Evolutionary conservation across 2,888 invertebrate genomes (phyloP), one percentile per base, ranked within the genome.

Genomic region (Orthosia incerta): DNA sequence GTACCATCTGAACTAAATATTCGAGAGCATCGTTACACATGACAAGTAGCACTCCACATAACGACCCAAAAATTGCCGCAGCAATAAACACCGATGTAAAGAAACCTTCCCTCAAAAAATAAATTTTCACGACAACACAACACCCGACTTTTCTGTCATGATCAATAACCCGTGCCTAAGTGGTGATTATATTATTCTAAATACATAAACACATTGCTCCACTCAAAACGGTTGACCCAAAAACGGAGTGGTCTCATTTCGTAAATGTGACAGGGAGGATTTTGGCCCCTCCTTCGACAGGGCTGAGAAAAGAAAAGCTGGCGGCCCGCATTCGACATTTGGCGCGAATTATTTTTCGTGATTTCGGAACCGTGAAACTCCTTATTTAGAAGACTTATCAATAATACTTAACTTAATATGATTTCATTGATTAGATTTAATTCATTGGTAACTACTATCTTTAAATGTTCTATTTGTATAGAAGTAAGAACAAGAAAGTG

Each of bases 161-260:
- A 82, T 82, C 79, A 82, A 82, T 79, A 71, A 72, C 65, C 63
- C 76, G 60, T 64, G 46, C 53, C 39, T 69, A 63, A 82, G 76
- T 69, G 74, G 71, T 74, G 71, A 76, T 85, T 77, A 82, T 82
- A 76, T 69, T 71, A 70, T 62, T 75, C 70, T 76, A 79, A 86
- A 83, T 71, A 75, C 76, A 78, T 76, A 84, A 84, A 85, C 79
- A 86, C 79, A 80, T 77, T 71, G 71, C 74, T 82, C 78, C 63
- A 61, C 71, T 65, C 62, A 77, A 88, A 88, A 90, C 88, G 88
- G 87, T 88, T 92, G 93, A 92, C 92, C 92, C 89, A 92, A 91
- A 93, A 92, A 91, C 90, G 84, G 76, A 88, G 83, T 79, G 83
- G 74, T 71, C 72, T 80, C 80, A 74, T 84, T 80, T 71, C 71